Conservation (phyloP, 2,113 vertebrate species). For the Fulica atra region DNA sequence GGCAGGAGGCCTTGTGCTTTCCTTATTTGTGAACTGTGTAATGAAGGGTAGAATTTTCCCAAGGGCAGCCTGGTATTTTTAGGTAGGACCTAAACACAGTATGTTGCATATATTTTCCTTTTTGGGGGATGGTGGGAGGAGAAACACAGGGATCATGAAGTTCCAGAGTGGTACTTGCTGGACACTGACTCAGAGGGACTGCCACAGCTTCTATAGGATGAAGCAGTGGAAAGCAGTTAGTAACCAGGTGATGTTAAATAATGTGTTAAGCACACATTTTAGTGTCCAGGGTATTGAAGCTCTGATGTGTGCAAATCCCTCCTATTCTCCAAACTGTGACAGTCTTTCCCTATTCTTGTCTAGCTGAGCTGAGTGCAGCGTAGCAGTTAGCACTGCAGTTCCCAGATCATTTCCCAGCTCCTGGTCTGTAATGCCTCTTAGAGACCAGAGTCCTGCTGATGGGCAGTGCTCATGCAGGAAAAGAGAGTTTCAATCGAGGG, state of each 20-base stretch:
- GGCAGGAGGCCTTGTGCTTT: slow-evolving; percentile 5
- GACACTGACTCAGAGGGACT: neutral
- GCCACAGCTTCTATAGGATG: neutral
- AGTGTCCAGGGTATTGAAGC: neutral
- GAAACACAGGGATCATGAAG: neutral
- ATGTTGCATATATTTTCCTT: neutral
- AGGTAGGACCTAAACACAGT: neutral
- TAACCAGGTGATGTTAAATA: neutral
- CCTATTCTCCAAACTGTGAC: neutral
- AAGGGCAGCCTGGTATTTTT: neutral
- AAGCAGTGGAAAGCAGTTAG: neutral
- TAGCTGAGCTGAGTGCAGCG: no score
- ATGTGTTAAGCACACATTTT: neutral
- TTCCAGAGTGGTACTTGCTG: neutral
- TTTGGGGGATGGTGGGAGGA: neutral
- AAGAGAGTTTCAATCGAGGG: neutral
- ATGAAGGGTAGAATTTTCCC: neutral
- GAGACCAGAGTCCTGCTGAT: neutral
- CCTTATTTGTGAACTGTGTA: neutral
- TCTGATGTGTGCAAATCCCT: neutral
- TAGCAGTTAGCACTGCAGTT: no score
- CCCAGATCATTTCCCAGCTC: neutral
- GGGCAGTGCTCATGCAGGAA: neutral
- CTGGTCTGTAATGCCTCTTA: neutral
- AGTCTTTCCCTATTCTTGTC: neutral